Conservation (phyloP, 2,113 vertebrate genomes). For the Hassar affinis region DNA sequence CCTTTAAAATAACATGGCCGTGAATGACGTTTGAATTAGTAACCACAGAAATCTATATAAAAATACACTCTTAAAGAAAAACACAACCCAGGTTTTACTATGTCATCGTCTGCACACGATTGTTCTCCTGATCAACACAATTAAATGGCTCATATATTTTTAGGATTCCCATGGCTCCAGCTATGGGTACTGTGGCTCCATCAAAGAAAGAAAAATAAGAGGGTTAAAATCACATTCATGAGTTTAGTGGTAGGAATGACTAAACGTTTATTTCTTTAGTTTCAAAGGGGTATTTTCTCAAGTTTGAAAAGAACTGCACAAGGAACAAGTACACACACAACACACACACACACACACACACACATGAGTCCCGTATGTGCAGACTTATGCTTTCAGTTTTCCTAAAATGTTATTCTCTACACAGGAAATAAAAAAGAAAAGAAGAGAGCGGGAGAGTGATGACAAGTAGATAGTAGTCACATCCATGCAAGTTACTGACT, state of each 20-base stretch:
- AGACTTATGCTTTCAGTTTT: not conserved
- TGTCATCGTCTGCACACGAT: slow-evolving; percentile 31
- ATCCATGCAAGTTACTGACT: not conserved
- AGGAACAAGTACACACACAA: slow-evolving; percentile 30
- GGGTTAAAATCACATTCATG: slow-evolving; percentile 52
- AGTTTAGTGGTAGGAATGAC: slow-evolving; percentile 53
- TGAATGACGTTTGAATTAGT: slow-evolving; percentile 60
- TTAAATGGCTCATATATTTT: slow-evolving; percentile 59
- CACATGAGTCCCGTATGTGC: not conserved
- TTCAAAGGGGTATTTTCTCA: slow-evolving; percentile 4
- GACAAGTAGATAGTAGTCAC: not conserved
- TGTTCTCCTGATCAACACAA: slow-evolving; percentile 48
- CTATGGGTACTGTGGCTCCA: slow-evolving; percentile 40
- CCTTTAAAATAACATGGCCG: slow-evolving; percentile 37
- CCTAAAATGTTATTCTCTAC: not conserved
- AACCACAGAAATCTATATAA: slow-evolving; percentile 47
- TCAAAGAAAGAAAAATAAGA: slow-evolving; percentile 43
- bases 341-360: not conserved
- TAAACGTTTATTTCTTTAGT: slow-evolving; percentile 26
- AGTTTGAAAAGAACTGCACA: slow-evolving; percentile 34
- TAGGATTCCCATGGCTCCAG: slow-evolving; percentile 36
- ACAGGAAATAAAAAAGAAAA: not conserved
- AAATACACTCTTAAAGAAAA: slow-evolving; percentile 49
- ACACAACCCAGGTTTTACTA: slow-evolving; percentile 36
- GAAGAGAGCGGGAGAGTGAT: too few relatives aligned